Conservation (phyloP, 2,888 invertebrate species). For the Harpalus rubripes region DNA sequence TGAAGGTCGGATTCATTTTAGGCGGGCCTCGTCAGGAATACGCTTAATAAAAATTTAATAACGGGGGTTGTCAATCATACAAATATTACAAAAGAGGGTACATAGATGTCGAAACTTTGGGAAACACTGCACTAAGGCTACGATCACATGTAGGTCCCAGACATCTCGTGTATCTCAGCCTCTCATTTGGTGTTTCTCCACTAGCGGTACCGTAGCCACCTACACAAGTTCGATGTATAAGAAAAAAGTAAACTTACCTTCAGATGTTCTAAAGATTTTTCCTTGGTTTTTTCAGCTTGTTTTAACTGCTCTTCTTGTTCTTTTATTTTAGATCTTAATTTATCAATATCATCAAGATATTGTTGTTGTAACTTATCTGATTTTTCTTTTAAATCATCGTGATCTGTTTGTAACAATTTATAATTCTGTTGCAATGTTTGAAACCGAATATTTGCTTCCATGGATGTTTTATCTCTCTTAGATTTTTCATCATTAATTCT, state of each 20-base stretch:
- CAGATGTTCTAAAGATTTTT: slow-evolving; percentile 75
- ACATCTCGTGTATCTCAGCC: no score
- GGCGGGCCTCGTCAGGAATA: no score
- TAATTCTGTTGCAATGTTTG: slow-evolving; percentile 80
- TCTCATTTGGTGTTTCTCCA: no score
- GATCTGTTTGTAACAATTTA: slow-evolving; percentile 79
- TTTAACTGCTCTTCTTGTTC: slow-evolving; percentile 78
- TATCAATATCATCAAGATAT: slow-evolving; percentile 78
- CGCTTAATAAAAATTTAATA: no score
- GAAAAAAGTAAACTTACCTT: slow-evolving; percentile 74
- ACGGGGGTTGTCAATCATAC: no score
- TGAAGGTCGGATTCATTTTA: no score
- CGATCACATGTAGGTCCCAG: no score
- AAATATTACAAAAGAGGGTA: no score
- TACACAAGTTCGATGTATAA: neutral
- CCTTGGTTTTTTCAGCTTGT: slow-evolving; percentile 74
- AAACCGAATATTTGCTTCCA: slow-evolving; percentile 79
- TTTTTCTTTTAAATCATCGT: slow-evolving; percentile 79
- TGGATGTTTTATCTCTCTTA: slow-evolving; percentile 78
- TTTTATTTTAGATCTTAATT: slow-evolving; percentile 77
- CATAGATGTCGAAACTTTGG: no score
- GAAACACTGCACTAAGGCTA: no score
- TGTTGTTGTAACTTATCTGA: slow-evolving; percentile 77
- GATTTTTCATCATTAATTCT: slow-evolving; percentile 78
- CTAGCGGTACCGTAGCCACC: no score